A percentile compares a stretch with the other conserved stretches of the same genome.
These are phyloP conservation scores for Nomada fabriciana DNA, from an alignment of 2,888 invertebrate species.

Conservation along the genomic window DNA sequence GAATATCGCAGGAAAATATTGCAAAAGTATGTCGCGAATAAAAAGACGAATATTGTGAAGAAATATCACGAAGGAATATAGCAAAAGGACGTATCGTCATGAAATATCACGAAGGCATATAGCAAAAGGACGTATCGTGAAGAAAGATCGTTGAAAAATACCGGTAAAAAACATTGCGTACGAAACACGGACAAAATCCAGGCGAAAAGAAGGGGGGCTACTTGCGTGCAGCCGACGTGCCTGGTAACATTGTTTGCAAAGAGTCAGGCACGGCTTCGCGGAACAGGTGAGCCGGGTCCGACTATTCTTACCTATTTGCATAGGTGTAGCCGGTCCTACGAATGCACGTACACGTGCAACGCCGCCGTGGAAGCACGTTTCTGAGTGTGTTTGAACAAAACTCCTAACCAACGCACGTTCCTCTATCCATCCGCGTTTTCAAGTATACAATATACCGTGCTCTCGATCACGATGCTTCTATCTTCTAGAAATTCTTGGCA, in stretches of 20 bases:
- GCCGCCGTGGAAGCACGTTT: constrained; percentile 75
- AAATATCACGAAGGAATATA: background rate
- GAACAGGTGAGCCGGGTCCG: constrained; percentile 47
- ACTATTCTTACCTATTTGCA: constrained; percentile 71
- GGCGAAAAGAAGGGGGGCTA: constrained; percentile 41
- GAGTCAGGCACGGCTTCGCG: constrained; percentile 65
- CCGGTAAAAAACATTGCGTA: background rate
- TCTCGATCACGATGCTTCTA: constrained; percentile 21
- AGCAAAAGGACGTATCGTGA: background rate
- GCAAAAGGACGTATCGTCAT: background rate
- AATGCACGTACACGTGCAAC: constrained; percentile 73
- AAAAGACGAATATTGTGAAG: background rate
- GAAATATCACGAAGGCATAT: background rate
- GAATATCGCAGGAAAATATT: no score
- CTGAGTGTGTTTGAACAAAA: constrained; percentile 75
- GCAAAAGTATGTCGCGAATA: background rate
- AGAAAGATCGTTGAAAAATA: background rate
- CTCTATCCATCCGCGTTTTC: constrained; percentile 24
- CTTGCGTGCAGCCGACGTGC: constrained; percentile 64
- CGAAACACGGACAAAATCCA: constrained; percentile 26
- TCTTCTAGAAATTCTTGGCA: constrained; percentile 4
- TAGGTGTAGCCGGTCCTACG: constrained; percentile 74
- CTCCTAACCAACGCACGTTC: constrained; percentile 59
- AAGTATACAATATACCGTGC: constrained; percentile 11
- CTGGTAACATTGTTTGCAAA: constrained; percentile 78